A percentile compares a stretch with the other conserved stretches of the same genome.
Conservation (phyloP, 2,888 invertebrate species). For the Lasioglossum villosulum region DNA sequence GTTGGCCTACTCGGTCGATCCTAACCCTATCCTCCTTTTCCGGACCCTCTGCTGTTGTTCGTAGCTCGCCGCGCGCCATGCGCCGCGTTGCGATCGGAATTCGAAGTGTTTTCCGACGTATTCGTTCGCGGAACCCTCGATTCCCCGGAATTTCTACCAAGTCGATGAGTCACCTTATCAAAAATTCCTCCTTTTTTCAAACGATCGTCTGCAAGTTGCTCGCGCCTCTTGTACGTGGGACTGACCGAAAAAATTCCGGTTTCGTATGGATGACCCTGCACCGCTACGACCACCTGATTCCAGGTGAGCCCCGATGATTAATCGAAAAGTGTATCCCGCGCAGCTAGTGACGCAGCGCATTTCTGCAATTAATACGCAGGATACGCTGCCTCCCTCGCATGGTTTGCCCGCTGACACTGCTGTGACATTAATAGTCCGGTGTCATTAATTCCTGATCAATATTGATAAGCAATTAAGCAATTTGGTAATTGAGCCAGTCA, state of each 20-base stretch:
- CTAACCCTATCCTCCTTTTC: slow-evolving; percentile 42
- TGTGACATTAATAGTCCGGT: slow-evolving; percentile 49
- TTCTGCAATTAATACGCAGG: slow-evolving; percentile 38
- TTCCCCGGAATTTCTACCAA: slow-evolving; percentile 14
- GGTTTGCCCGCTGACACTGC: slow-evolving; percentile 17
- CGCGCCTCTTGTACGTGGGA: neutral
- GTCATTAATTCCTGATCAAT: slow-evolving; percentile 52
- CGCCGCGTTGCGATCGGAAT: slow-evolving; percentile 57
- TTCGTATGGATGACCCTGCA: neutral
- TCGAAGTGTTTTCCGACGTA: slow-evolving; percentile 63
- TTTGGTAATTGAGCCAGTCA: slow-evolving; percentile 12
- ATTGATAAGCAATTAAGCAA: slow-evolving; percentile 57
- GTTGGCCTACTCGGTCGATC: slow-evolving; percentile 57
- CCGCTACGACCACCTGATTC: neutral
- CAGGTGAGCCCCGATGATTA: slow-evolving; percentile 45
- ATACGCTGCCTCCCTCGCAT: neutral
- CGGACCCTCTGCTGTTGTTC: slow-evolving; percentile 46
- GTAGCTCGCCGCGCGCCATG: neutral
- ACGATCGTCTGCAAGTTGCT: neutral
- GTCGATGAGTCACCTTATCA: too few relatives aligned
- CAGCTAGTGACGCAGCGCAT: slow-evolving; percentile 35
- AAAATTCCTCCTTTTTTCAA: too few relatives aligned
- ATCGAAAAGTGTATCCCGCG: slow-evolving; percentile 34
- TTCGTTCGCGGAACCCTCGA: slow-evolving; percentile 62
- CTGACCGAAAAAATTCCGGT: neutral